phyloP scores from a whole-genome alignment of 2,888 invertebrate genomes.

The Hirtodrosophila duncani region DNA sequence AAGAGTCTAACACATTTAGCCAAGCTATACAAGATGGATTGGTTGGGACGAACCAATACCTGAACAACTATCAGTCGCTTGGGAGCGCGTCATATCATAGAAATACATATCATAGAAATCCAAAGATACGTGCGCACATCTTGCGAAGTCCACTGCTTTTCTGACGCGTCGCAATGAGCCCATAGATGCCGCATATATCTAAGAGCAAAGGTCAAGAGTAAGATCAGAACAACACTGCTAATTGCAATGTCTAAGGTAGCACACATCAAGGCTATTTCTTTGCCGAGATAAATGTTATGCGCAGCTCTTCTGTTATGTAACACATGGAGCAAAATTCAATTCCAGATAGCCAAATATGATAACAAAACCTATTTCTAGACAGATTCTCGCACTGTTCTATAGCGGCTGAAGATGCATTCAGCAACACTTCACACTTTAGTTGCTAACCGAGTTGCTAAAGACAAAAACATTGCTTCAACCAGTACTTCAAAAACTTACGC shows the following conservation, averaged over 20 bases:
- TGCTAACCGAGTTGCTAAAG: constrained; percentile 4
- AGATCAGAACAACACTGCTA: not conserved
- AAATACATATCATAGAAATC: constrained; percentile 1
- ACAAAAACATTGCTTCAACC: not conserved
- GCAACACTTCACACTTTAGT: constrained; percentile 5
- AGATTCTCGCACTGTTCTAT: constrained; percentile 2
- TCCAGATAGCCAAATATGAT: not conserved
- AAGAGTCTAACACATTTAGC: too few species aligned
- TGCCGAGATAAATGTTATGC: constrained; percentile 10
- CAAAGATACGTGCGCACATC: constrained; percentile 7
- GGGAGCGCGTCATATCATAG: constrained; percentile 2
- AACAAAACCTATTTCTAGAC: constrained; percentile 1
- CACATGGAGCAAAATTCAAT: constrained; percentile 4
- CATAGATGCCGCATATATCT: constrained; percentile 14
- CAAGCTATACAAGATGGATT: too few species aligned
- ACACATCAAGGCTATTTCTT: constrained; percentile 2
- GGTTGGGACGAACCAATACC: constrained; percentile 1
- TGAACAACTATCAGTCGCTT: not conserved
- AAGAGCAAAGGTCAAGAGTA: not conserved
- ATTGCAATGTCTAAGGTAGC: constrained; percentile 15
- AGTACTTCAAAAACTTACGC: constrained; percentile 2
- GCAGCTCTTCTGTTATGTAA: constrained; percentile 8
- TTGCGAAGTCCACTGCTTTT: constrained; percentile 11
- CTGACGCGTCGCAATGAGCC: constrained; percentile 7
- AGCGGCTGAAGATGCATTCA: constrained; percentile 5